phyloP scores from a whole-genome alignment of 2,888 invertebrate genomes.

The Dynastes grantii region DNA sequence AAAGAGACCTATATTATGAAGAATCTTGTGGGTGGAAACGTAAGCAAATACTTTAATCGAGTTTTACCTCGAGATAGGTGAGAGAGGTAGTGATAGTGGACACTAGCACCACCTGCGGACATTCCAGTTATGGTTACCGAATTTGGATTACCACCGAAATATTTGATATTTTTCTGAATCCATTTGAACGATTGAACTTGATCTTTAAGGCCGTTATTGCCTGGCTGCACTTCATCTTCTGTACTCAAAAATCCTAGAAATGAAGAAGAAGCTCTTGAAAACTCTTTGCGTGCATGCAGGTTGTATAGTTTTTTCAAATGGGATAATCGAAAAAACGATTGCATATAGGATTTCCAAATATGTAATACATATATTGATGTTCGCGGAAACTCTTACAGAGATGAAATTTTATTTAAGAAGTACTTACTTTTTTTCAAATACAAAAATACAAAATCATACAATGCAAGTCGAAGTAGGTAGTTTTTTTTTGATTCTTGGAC shows the following conservation, averaged over 20 bases:
- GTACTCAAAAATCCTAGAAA: slow-evolving; percentile 80
- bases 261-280: not conserved
- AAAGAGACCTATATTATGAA: slow-evolving; percentile 69
- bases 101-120: slow-evolving; percentile 82
- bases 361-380: no score
- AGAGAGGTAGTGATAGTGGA: slow-evolving; percentile 80
- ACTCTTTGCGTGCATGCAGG: no score
- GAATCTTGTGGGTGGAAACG: not conserved
- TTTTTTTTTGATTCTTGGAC: no score
- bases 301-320: no score
- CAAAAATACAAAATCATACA: no score
- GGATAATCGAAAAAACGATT: no score
- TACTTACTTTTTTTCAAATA: no score
- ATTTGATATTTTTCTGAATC: slow-evolving; percentile 77
- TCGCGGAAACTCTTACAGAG: no score
- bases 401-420: no score
- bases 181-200: slow-evolving; percentile 79
- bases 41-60: slow-evolving; percentile 1
- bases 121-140: slow-evolving; percentile 78
- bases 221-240: slow-evolving; percentile 77
- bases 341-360: no score
- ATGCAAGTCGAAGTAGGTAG: no score
- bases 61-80: slow-evolving; percentile 70
- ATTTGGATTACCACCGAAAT: slow-evolving; percentile 80
- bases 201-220: slow-evolving; percentile 82